Base-by-base conservation (phyloP, 2,797 vertebrate species). In the Fringilla coelebs region DNA sequence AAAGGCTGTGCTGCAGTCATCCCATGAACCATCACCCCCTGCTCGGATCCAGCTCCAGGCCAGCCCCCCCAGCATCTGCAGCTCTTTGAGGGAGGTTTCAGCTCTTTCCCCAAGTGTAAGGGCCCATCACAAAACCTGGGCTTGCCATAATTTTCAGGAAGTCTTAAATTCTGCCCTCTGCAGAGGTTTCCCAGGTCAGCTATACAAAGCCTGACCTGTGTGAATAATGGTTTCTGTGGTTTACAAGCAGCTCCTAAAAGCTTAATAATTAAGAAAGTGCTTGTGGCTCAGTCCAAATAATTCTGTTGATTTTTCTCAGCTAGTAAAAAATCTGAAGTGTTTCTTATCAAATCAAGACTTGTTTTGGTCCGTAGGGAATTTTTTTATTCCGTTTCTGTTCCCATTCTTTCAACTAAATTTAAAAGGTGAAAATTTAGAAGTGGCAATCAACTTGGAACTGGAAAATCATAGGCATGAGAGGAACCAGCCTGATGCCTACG, bases 281-380 rank as follows among this genome's bases (percentile, higher is more conserved):
- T 95, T 67, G 74, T 67, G 95, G 91, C 91, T 93, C 74, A 82
- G 52, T 17, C 81, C 78, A 80, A 85, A 85, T 85, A 54, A 70
- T 52, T 70, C 85, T 90, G 84, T 94, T 95, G 71, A 55, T 90
- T 93, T 96, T 94, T 93, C 89, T 93, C 93, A 92, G 89, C 93
- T 63, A 70, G 48, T 87, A 77, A 93, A 96, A 71, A 52, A 45
- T 22, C 60, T 90, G 93, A 81, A 93, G 90, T 54, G 84, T 90
- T 89, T 79, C 94, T 92, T 93, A 90, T 92, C 68, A 1, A 93
- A 76, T 77, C 67, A 80, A 86, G 68, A 7, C 52, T 73, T 73
- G 18, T 48, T 79, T 92, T 2, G 2, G 46, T 78, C 80, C 7
- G 0, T 10, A 21, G 77, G 89, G 93, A 55, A 4, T 65, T 55